Percentiles rank a stretch among this genome's conserved stretches.
These are phyloP conservation scores for Mormyrops attenuatus DNA, from an alignment of 2,797 vertebrate species.

Conservation along the genomic window DNA sequence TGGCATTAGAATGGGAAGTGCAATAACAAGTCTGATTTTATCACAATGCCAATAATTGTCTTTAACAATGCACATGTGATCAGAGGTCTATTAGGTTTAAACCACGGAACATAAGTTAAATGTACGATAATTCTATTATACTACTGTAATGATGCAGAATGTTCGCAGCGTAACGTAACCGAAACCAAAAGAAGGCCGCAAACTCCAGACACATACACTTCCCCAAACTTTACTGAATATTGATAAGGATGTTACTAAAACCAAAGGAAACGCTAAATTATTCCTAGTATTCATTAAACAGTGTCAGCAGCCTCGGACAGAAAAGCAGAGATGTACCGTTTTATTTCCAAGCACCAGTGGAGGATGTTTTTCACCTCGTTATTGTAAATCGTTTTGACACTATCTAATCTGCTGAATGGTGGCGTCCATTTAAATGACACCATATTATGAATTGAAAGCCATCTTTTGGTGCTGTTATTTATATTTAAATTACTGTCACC, in stretches of 20 bases:
- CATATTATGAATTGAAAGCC: constrained; percentile 1
- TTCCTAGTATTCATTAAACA: not conserved
- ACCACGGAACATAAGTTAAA: not conserved
- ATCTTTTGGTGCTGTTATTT: not conserved
- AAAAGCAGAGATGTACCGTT: too few species aligned
- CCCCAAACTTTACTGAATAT: not conserved
- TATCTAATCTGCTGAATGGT: not conserved
- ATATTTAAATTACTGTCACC: constrained; percentile 7
- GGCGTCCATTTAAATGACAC: constrained; percentile 3
- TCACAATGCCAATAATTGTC: not conserved
- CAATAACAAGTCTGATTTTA: not conserved
- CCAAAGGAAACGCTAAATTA: not conserved
- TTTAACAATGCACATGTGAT: not conserved
- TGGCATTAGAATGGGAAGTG: not conserved
- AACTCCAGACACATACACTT: not conserved
- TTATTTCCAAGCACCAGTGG: not conserved
- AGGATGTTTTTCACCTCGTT: not conserved
- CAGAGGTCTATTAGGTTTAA: not conserved
- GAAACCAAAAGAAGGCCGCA: not conserved
- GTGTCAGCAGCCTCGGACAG: not conserved
- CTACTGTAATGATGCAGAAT: not conserved
- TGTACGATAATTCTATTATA: not conserved
- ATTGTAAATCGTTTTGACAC: constrained; percentile 10
- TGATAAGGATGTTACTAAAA: not conserved
- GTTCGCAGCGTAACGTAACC: not conserved